These are phyloP conservation scores for Calidris pygmaea DNA, from an alignment of 2,113 vertebrate species.

Conservation along the genomic window DNA sequence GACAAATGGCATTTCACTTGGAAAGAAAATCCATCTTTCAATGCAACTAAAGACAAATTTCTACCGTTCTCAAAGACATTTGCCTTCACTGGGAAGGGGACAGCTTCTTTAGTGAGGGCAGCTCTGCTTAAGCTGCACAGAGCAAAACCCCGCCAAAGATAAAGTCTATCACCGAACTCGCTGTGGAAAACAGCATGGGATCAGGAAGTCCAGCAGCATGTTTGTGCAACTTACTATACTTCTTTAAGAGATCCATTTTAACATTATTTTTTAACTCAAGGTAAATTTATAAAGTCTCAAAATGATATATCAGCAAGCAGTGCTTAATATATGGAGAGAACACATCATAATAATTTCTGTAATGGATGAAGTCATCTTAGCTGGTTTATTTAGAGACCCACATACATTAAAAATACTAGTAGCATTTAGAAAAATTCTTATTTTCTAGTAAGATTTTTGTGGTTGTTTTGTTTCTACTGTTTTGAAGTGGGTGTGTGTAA, in stretches of 20 bases:
- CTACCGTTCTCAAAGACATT: neutral
- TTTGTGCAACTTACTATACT: neutral
- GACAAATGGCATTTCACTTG: neutral
- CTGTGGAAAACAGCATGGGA: neutral
- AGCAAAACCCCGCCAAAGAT: neutral
- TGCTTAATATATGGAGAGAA: neutral
- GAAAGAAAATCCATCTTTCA: neutral
- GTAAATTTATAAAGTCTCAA: neutral
- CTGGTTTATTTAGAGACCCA: neutral
- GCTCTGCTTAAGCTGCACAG: neutral
- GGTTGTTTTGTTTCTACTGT: neutral
- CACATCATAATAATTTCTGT: neutral
- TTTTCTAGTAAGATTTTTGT: neutral
- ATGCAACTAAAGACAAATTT: neutral
- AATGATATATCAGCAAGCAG: neutral
- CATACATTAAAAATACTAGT: neutral
- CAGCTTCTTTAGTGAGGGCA: neutral
- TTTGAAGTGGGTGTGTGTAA: neutral
- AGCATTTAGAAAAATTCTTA: neutral
- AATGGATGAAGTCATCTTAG: neutral
- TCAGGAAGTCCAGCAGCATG: neutral
- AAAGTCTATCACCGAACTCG: neutral
- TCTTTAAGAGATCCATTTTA: neutral
- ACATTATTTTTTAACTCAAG: neutral
- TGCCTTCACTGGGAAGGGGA: neutral